Evolutionary conservation across 1,140 invertebrate genomes (phyloP), one percentile per base, ranked within the genome.

Genomic region (Sycophaga agraensis): DNA sequence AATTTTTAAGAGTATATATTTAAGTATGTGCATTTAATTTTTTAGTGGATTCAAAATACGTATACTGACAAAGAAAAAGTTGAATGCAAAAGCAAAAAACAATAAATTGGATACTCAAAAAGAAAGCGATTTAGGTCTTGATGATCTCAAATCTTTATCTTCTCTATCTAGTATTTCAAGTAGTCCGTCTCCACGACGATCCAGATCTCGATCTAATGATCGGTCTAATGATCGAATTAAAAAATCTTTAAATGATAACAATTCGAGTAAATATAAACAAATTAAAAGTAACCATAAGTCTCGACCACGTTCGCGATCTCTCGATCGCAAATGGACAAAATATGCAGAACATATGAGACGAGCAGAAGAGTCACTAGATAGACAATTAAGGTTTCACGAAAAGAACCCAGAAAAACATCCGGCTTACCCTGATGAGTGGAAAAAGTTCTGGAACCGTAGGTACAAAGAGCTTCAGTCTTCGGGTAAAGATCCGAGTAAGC

Each of bases 391-490:
- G 59, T 88, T 89, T 42, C 88, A 91, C 71, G 87, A 92, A 67
- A 88, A 89, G 67, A 91, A 91, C 74, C 91, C 91, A 0, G 91
- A 94, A 68, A 92, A 92, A 67, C 91, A 93, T 82, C 91, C 91
- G 0, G 82, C 87, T 5, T 94, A 94, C 71, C 88, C 89, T 0
- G 89, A 91, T 17, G 91, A 94, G 69, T 94, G 91, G 91, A 92
- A 92, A 70, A 88, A 87, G 70, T 92, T 92, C 71, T 92, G 90
- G 90, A 91, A 90, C 68, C 78, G 84, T 5, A 84, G 90, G 0
- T 92, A 92, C 71, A 92, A 92, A 72, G 90, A 93, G 73, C 78
- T 93, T 42, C 88, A 91, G 73, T 77, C 83, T 54, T 88, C 89
- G 74, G 89, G 88, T 37, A 88, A 88, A 70, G 89, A 93, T 76